Evolutionary conservation across 2,113 vertebrate species (phyloP), one percentile per base, ranked within the genome.

Genomic region (Gymnarchus niloticus): DNA sequence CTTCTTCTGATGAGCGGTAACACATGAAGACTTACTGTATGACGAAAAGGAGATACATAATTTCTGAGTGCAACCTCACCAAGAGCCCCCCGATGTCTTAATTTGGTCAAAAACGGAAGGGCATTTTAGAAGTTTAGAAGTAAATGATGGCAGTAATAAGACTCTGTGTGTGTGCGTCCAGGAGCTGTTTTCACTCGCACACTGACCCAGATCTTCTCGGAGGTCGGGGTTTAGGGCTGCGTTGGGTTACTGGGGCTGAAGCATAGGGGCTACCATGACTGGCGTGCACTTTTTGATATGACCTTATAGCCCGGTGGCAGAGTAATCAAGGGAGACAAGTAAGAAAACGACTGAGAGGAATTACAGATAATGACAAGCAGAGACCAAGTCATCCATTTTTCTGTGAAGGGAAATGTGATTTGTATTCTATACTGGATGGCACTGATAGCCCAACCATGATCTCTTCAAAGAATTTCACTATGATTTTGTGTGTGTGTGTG

Each of bases 131-230:
- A 61, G n/a, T 61, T n/a, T n/a, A n/a, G n/a, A n/a, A n/a, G n/a
- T n/a, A n/a, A n/a, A n/a, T n/a, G n/a, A 25, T 61, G 57, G n/a
- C 3, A 25, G 7, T n/a, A 59, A 25, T 59, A 10, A 25, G n/a
- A 25, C 1, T 28, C 51, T n/a, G 17, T 61, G 46, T 78, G 54
- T 51, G 69, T 90, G 89, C 90, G 87, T 87, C 88, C 92, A 93
- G 90, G 87, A 91, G 91, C 87, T 85, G 87, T 88, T 92, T 92
- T 92, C 91, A 91, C 83, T 93, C 37, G 54, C 85, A 85, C 49
- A 5, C 81, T 83, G 84, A 90, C 89, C 89, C 85, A 41, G n/a
- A 87, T 90, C 87, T 90, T 89, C 87, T 84, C 87, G 69, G 61
- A 81, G 89, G 90, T 92, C 87, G 83, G 83, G 86, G n/a, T n/a